Evolutionary conservation across 2,797 vertebrate species (phyloP), one percentile per base, ranked within the genome.

Genomic region (Gobionotothen gibberifrons): DNA sequence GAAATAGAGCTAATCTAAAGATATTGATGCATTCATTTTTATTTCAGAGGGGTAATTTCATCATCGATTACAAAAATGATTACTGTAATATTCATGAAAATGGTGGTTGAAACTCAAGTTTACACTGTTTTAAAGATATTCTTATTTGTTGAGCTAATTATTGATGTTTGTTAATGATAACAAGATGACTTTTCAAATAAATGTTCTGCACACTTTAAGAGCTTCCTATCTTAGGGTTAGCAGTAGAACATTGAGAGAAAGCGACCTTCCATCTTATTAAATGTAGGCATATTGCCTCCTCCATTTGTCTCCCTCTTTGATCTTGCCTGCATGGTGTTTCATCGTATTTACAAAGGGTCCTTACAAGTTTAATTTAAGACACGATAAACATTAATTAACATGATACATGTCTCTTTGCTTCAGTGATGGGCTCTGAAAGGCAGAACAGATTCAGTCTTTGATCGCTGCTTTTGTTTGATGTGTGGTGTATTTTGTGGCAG

Each of bases 331-430:
- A 26, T 26, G 9, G 16, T 15, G 62, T 66, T 80, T 78, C 67
- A 78, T 83, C 47, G 2, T 67, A 66, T 77, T 63, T 68, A 74
- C 79, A 86, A 88, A 71, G 71, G 66, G 36, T 60, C 7, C 46
- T 11, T 67, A 74, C 40, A 68, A 64, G 68, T 74, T 83, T 69
- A 15, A 71, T 75, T 74, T 49, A 58, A 40, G 75, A 72, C 36
- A 44, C 5, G 1, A 69, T 63, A 57, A 67, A 69, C 72, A 55
- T 74, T 74, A 71, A 74, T 72, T 72, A 67, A 66, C 0, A 1
- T 9, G 62, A 67, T 54, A 5, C 0, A 1, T 40, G 57, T 47
- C 13, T 39, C 47, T 8, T 29, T 13, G 47, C 21, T 16, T 74
- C 81, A 64, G 66, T 2, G 26, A 47, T 47, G 9, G 2, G n/a